Evolutionary conservation across 2,797 vertebrate species (phyloP).

Genomic region (Varecia variegata): DNA sequence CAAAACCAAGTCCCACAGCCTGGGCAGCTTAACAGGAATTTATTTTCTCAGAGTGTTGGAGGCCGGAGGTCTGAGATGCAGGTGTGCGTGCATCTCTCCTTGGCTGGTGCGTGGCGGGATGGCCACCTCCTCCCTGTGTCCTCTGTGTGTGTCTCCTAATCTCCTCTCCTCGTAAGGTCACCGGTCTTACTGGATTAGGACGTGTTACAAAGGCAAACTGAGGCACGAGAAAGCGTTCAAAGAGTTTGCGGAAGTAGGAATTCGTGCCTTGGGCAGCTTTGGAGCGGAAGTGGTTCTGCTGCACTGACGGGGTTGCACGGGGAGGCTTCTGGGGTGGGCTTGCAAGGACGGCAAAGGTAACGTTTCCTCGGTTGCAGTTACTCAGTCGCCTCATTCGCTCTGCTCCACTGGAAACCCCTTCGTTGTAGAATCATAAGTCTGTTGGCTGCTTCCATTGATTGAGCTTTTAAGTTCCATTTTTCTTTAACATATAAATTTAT

Average conservation of each 20-base stretch:
- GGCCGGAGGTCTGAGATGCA: too few relatives aligned
- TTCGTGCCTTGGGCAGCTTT: background rate
- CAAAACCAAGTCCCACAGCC: too few relatives aligned
- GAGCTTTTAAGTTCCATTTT: background rate
- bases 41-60: background rate
- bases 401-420: background rate
- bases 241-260: background rate
- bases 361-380: too few relatives aligned
- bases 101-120: rapidly evolving
- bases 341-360: background rate
- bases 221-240: background rate
- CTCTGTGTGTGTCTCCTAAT: background rate
- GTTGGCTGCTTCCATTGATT: background rate
- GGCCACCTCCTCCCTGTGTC: too few relatives aligned
- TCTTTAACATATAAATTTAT: background rate
- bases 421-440: background rate
- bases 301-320: rapidly evolving
- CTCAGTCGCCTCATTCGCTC: background rate
- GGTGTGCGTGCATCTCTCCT: rapidly evolving
- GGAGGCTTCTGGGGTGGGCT: too few relatives aligned
- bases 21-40: too few relatives aligned
- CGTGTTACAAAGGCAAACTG: background rate
- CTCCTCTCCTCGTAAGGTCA: background rate
- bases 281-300: background rate
- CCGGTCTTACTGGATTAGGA: too few relatives aligned